Percentiles rank a stretch among this genome's conserved stretches.
Evolutionary conservation across 2,113 vertebrate species (phyloP).

Genomic region (Varanus salvator): DNA sequence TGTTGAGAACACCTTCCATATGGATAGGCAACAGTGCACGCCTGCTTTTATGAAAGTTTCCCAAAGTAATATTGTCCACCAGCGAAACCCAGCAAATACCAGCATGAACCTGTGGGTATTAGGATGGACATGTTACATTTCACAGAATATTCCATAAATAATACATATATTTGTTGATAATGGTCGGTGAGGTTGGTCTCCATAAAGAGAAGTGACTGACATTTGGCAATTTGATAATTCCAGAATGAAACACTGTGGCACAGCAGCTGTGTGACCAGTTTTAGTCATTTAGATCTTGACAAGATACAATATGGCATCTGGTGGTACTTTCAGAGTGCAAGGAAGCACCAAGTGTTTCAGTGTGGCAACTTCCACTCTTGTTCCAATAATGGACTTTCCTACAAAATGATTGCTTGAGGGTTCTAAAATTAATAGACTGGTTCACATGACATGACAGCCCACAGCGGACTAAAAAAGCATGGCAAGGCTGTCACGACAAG

Average conservation of each 20-base stretch:
- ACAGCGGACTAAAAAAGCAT: too few species aligned
- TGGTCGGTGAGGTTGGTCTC: neutral
- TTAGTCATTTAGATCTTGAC: too few species aligned
- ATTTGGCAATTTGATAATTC: neutral
- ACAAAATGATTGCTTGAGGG: neutral
- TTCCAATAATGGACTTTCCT: neutral
- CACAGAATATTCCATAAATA: neutral
- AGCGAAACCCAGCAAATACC: slow-evolving; percentile 82
- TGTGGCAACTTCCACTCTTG: too few species aligned
- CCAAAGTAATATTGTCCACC: slow-evolving; percentile 80
- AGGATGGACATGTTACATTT: slow-evolving; percentile 75
- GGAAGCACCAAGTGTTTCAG: neutral
- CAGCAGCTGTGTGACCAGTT: neutral
- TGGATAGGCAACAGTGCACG: slow-evolving; percentile 54
- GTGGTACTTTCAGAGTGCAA: neutral
- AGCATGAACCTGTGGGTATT: slow-evolving; percentile 70
- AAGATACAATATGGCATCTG: neutral
- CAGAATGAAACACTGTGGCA: neutral
- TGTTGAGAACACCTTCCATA: slow-evolving; percentile 63
- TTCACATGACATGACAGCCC: too few species aligned
- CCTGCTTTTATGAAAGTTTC: slow-evolving; percentile 37
- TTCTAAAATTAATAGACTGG: neutral
- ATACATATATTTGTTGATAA: neutral
- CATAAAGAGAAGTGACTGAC: neutral
- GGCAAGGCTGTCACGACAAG: too few species aligned